These are phyloP conservation scores for Philopotamus ludificatus DNA, from an alignment of 1,140 invertebrate species.

Conservation along the genomic window DNA sequence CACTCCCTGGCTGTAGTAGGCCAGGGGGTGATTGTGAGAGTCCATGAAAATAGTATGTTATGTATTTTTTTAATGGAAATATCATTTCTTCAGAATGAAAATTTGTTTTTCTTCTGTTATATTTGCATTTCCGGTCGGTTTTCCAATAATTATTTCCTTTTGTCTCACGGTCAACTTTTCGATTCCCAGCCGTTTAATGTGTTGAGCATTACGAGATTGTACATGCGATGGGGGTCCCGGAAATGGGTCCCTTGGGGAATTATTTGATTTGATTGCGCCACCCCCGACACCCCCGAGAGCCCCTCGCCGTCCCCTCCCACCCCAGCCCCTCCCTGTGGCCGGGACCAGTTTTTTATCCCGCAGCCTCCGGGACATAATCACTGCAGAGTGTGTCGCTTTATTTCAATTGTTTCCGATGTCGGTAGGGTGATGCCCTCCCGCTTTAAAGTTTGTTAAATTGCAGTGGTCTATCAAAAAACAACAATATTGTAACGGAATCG, in stretches of 20 bases:
- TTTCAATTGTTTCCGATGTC: slow-evolving; percentile 16
- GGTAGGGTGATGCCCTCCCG: not conserved
- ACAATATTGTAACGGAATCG: too few relatives aligned
- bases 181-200: too few relatives aligned
- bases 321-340: not conserved
- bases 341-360: slow-evolving; percentile 34
- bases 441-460: not conserved
- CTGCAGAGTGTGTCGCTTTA: slow-evolving; percentile 37
- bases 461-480: too few relatives aligned
- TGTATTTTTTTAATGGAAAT: too few relatives aligned
- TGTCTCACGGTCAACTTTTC: too few relatives aligned
- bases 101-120: too few relatives aligned
- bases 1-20: too few relatives aligned
- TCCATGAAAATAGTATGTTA: too few relatives aligned
- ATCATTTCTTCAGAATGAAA: too few relatives aligned
- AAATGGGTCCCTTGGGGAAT: slow-evolving; percentile 58
- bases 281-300: slow-evolving; percentile 39
- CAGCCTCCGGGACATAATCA: slow-evolving; percentile 33
- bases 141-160: too few relatives aligned
- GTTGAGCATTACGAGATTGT: slow-evolving; percentile 8
- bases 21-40: too few relatives aligned
- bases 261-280: slow-evolving; percentile 59
- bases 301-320: slow-evolving; percentile 18
- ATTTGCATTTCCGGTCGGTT: too few relatives aligned
- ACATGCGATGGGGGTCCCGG: slow-evolving; percentile 45